Percentiles rank a stretch among this genome's conserved stretches.
Evolutionary conservation across 1,140 invertebrate species (phyloP).

Genomic region (Nephotettix cincticeps): DNA sequence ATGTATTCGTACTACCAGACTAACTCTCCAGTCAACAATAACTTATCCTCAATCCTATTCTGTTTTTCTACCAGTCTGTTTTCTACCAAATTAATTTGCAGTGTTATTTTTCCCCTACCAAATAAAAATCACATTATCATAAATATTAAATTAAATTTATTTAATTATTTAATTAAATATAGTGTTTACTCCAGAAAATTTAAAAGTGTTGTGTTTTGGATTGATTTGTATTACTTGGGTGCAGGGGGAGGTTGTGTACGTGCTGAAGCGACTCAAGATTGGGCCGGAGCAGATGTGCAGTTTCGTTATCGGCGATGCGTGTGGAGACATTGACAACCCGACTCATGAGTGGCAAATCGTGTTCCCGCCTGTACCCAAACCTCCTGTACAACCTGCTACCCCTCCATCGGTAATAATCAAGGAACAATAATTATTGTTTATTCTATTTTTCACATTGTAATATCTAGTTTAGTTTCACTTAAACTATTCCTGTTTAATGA

Average conservation of each 20-base stretch:
- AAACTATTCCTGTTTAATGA: background rate
- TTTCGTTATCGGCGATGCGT: conserved; percentile 87
- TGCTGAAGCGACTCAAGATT: conserved; percentile 72
- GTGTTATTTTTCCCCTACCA: too few relatives aligned
- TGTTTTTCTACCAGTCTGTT: too few relatives aligned
- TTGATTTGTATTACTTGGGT: too few relatives aligned
- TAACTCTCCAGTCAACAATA: too few relatives aligned
- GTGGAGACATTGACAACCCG: conserved; percentile 83
- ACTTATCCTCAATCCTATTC: too few relatives aligned
- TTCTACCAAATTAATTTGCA: too few relatives aligned
- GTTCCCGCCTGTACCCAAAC: conserved; percentile 86
- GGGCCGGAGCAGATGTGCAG: conserved; percentile 87
- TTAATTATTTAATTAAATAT: too few relatives aligned
- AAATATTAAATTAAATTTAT: too few relatives aligned
- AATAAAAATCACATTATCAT: too few relatives aligned
- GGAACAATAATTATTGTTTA: background rate
- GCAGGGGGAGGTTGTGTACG: conserved; percentile 79
- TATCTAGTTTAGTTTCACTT: background rate
- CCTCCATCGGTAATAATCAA: conserved; percentile 58
- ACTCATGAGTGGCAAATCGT: conserved; percentile 88
- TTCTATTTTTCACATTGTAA: background rate
- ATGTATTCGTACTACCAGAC: too few relatives aligned
- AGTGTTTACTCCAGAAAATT: too few relatives aligned
- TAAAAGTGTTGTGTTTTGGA: too few relatives aligned
- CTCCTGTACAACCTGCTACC: conserved; percentile 50